phyloP scores from a whole-genome alignment of 2,888 invertebrate genomes.

The Branchellion lobata region DNA sequence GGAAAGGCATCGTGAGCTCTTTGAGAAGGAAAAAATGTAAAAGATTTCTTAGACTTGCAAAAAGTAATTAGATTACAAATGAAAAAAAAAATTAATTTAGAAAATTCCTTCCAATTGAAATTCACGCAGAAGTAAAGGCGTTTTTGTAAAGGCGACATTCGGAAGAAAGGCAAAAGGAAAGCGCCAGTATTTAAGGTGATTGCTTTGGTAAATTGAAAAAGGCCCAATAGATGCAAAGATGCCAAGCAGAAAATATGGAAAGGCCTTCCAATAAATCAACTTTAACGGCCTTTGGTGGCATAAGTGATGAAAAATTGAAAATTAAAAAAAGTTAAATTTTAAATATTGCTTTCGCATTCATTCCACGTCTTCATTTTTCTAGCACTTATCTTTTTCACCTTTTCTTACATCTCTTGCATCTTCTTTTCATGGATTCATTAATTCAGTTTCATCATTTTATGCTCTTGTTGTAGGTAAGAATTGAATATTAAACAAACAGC shows the following conservation, averaged over 20 bases:
- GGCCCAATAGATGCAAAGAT: not conserved
- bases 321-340: not conserved
- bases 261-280: not conserved
- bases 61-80: too few relatives aligned
- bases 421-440: too few relatives aligned
- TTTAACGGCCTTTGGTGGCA: not conserved
- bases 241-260: constrained; percentile 2
- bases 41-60: too few relatives aligned
- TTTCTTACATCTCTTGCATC: not conserved
- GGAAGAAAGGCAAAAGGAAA: too few relatives aligned
- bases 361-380: not conserved
- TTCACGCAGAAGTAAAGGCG: too few relatives aligned
- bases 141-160: too few relatives aligned
- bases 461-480: not conserved
- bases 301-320: not conserved
- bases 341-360: too few relatives aligned
- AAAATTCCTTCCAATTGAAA: too few relatives aligned
- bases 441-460: too few relatives aligned
- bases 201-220: not conserved
- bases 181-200: constrained; percentile 1
- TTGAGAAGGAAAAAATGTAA: too few relatives aligned
- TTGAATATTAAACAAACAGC: not conserved
- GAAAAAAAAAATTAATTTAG: too few relatives aligned
- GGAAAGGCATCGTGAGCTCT: too few relatives aligned
- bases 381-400: not conserved